Conservation (phyloP, 2,797 vertebrate species). For the Phrynocephalus guinanensis region DNA sequence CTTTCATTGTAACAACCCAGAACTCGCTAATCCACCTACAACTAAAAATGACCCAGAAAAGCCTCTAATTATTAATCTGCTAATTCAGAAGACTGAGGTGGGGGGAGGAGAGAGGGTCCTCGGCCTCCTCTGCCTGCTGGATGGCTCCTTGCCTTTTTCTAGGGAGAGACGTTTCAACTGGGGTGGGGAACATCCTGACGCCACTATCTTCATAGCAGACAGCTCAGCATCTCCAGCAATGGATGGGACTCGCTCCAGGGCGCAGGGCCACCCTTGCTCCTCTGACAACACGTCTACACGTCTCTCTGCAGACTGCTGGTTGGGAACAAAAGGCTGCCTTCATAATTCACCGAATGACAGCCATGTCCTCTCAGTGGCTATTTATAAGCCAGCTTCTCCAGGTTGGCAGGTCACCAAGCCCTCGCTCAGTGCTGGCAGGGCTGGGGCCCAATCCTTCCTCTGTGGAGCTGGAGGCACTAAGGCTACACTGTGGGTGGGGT, state of each 20-base stretch:
- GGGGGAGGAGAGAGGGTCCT: slow-evolving; percentile 21
- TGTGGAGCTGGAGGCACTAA: background rate
- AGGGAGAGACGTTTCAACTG: slow-evolving; percentile 39
- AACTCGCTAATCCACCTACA: slow-evolving; percentile 42
- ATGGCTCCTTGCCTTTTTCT: slow-evolving; percentile 37
- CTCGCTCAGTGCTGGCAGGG: background rate
- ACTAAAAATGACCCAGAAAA: slow-evolving; percentile 33
- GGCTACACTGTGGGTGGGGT: background rate
- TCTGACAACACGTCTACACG: slow-evolving; percentile 16
- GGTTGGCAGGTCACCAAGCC: slow-evolving; percentile 49
- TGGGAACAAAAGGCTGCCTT: background rate
- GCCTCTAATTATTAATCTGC: slow-evolving; percentile 61
- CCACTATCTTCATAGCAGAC: slow-evolving; percentile 31
- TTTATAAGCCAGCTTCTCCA: slow-evolving; percentile 34
- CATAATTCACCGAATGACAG: slow-evolving; percentile 25
- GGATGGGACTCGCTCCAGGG: background rate
- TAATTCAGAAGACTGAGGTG: slow-evolving; percentile 20
- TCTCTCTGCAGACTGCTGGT: slow-evolving; percentile 18
- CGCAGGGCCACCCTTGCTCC: background rate
- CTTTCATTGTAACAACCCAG: slow-evolving; percentile 31
- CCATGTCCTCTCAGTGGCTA: slow-evolving; percentile 21
- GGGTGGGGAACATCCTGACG: slow-evolving; percentile 53
- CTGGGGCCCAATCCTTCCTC: background rate
- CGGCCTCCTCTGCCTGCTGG: slow-evolving; percentile 41
- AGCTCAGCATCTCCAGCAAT: accelerated